Evolutionary conservation across 2,797 vertebrate genomes (phyloP).

Genomic region (Hippoglossus hippoglossus): DNA sequence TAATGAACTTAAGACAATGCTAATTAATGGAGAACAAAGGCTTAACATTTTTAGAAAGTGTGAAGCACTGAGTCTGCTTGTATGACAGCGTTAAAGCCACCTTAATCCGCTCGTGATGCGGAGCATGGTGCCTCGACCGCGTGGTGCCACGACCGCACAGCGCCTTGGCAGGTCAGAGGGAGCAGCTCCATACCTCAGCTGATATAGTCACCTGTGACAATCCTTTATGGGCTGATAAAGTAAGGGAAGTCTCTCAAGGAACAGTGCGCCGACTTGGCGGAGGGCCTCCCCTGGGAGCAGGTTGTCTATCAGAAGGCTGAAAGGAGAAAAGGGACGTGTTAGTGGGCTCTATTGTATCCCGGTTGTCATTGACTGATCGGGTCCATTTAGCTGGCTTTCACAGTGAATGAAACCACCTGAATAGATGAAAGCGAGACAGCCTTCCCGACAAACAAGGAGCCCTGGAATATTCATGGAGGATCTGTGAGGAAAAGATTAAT

Average conservation of each 20-base stretch:
- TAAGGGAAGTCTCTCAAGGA: constrained; percentile 90
- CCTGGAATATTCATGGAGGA: constrained; percentile 99
- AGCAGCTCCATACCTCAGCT: constrained; percentile 87
- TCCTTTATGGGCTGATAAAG: constrained; percentile 92
- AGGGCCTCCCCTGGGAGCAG: constrained; percentile 88
- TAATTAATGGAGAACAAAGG: constrained; percentile 98
- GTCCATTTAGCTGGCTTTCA: constrained; percentile 95
- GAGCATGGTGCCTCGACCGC: constrained; percentile 68
- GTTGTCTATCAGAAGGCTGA: constrained; percentile 95
- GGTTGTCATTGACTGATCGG: constrained; percentile 99
- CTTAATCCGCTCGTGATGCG: constrained; percentile 86
- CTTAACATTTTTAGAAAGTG: constrained; percentile 87
- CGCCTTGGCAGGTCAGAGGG: constrained; percentile 76
- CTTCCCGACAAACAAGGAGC: constrained; percentile 96
- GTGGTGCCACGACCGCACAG: constrained; percentile 63
- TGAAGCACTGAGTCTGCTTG: constrained; percentile 81
- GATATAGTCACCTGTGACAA: constrained; percentile 94
- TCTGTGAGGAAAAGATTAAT: constrained; percentile 99
- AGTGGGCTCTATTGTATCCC: constrained; percentile 92
- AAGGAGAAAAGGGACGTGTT: constrained; percentile 92
- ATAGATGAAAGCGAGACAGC: constrained; percentile 99
- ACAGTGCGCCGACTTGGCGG: constrained; percentile 81
- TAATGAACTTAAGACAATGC: constrained; percentile 99
- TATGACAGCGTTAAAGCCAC: constrained; percentile 89
- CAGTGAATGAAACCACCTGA: constrained; percentile 98